These are phyloP conservation scores for Falco columbarius DNA, from an alignment of 2,797 vertebrate species.

Conservation along the genomic window DNA sequence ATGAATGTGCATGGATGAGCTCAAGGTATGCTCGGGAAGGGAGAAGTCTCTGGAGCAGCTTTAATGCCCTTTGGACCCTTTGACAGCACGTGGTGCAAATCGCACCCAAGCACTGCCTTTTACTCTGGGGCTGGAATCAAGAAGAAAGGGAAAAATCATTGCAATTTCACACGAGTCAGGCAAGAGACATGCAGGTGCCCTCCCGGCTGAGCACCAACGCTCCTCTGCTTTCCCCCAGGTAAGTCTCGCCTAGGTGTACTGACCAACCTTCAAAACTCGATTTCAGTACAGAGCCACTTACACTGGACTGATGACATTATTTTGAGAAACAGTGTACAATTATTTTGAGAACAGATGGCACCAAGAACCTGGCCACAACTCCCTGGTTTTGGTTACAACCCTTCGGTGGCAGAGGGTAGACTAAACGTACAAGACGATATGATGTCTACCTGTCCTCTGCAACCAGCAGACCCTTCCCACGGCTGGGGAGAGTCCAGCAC, in stretches of 20 bases:
- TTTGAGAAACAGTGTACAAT: background rate
- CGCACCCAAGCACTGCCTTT: background rate
- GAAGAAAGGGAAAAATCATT: background rate
- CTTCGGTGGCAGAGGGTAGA: background rate
- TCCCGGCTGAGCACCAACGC: rapidly evolving
- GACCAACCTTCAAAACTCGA: no score
- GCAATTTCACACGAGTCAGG: background rate
- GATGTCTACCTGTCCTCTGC: background rate
- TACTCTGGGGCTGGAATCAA: background rate
- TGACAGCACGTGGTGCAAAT: background rate
- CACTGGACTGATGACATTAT: rapidly evolving
- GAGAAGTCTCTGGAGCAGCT: background rate
- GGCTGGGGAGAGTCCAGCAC: rapidly evolving
- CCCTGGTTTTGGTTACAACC: background rate
- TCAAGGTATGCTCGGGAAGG: background rate
- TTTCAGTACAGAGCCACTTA: background rate
- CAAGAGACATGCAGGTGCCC: background rate
- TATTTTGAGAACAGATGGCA: background rate
- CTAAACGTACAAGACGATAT: rapidly evolving
- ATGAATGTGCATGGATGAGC: background rate
- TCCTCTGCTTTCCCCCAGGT: rapidly evolving
- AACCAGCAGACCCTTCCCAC: background rate
- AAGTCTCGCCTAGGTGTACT: background rate
- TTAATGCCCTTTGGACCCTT: no score
- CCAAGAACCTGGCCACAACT: background rate